Percentiles rank a stretch among this genome's conserved stretches.
Evolutionary conservation across 2,113 vertebrate species (phyloP).

Genomic region (Ginglymostoma cirratum): DNA sequence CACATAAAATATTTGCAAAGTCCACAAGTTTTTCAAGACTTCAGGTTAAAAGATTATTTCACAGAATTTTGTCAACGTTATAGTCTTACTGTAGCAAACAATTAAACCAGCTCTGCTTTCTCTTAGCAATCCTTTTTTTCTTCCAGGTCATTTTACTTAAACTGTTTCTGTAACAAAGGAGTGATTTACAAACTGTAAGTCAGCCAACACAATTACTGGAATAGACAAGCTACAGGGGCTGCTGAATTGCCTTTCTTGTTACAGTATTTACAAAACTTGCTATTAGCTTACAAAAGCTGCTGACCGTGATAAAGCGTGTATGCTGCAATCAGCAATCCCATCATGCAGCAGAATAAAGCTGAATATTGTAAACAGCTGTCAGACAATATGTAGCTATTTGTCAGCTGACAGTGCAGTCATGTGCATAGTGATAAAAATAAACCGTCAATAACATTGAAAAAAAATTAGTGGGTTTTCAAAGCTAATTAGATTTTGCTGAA

Average conservation of each 20-base stretch:
- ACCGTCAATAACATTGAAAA: not conserved
- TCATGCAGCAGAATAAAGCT: not conserved
- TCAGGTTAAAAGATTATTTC: not conserved
- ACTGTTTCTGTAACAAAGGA: not conserved
- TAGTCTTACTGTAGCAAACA: not conserved
- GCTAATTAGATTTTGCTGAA: not conserved
- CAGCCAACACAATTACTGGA: not conserved
- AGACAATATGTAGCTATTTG: slow-evolving; percentile 21
- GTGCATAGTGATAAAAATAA: not conserved
- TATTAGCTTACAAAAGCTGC: slow-evolving; percentile 9
- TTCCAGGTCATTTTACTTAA: not conserved
- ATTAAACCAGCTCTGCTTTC: not conserved
- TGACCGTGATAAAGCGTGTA: not conserved
- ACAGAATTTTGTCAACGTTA: not conserved
- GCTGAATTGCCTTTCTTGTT: slow-evolving; percentile 9
- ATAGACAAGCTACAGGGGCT: not conserved
- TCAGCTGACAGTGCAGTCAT: slow-evolving; percentile 18
- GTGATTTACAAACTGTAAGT: not conserved
- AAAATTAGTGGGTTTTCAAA: not conserved
- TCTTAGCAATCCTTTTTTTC: not conserved
- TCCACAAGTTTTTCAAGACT: not conserved
- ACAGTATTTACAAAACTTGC: not conserved
- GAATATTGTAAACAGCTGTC: slow-evolving; percentile 21
- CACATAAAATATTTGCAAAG: not conserved
- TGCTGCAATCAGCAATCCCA: slow-evolving; percentile 15